A percentile compares a stretch with the other conserved stretches of the same genome.
Evolutionary conservation across 2,797 vertebrate genomes (phyloP).

Genomic region (Argya squamiceps): DNA sequence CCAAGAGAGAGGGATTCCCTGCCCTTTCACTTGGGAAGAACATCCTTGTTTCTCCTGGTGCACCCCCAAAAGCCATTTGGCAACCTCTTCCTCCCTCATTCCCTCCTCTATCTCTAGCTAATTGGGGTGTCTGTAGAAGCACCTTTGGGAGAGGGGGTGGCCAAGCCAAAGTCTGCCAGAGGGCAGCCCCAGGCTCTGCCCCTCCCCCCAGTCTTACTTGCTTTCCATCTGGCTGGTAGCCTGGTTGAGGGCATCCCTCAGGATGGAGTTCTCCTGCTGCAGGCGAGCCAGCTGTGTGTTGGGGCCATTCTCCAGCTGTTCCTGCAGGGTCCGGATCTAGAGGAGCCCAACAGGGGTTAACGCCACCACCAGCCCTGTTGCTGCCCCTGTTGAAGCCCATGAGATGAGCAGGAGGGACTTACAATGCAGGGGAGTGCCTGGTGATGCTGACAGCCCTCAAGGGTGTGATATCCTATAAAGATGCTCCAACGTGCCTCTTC

Average conservation of each 20-base stretch:
- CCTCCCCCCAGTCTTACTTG: slow-evolving; percentile 81
- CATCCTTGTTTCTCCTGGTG: not conserved
- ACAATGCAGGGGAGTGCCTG: not conserved
- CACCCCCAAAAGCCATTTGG: not conserved
- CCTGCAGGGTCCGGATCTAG: slow-evolving; percentile 87
- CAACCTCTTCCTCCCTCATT: not conserved
- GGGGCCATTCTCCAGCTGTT: slow-evolving; percentile 93
- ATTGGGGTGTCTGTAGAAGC: not conserved
- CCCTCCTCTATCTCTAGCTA: not conserved
- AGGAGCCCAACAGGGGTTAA: not conserved
- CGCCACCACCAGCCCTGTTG: not conserved
- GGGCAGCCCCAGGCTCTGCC: not conserved
- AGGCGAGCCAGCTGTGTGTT: slow-evolving; percentile 91
- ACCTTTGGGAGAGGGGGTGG: not conserved
- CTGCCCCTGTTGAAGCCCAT: not conserved
- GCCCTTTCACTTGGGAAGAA: not conserved
- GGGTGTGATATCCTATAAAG: not conserved
- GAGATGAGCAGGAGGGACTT: not conserved
- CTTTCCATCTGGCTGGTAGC: slow-evolving; percentile 96
- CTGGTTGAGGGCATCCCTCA: slow-evolving; percentile 94
- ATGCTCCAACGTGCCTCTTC: fast-evolving
- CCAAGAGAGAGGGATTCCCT: not conserved
- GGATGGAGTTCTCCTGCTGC: slow-evolving; percentile 96
- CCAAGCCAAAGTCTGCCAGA: not conserved
- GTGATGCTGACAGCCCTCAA: not conserved